phyloP scores from a whole-genome alignment of 1,140 invertebrate species.

The Leguminivora glycinivorella region DNA sequence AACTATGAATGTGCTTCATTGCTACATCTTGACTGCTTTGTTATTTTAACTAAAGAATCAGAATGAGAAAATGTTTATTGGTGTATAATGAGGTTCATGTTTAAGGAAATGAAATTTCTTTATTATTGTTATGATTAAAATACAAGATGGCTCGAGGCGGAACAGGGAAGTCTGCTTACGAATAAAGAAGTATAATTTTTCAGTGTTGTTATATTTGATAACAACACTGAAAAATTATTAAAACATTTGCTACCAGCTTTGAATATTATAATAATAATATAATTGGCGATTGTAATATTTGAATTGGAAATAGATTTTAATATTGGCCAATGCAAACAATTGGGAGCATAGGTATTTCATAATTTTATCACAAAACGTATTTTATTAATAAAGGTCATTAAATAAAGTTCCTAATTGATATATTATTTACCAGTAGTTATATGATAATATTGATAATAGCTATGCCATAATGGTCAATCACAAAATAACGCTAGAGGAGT shows the following conservation, averaged over 20 bases:
- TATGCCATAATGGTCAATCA: too few relatives aligned
- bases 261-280: too few relatives aligned
- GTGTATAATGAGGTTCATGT: conserved; percentile 18
- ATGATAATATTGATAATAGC: too few relatives aligned
- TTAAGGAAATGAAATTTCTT: not conserved
- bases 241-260: not conserved
- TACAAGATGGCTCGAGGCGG: conserved; percentile 1
- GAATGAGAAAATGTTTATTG: conserved; percentile 18
- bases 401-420: too few relatives aligned
- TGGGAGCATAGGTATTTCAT: not conserved
- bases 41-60: not conserved
- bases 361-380: not conserved
- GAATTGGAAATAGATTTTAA: not conserved
- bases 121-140: conserved; percentile 10
- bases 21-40: not conserved
- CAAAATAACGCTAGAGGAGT: not conserved
- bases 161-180: not conserved
- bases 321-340: not conserved
- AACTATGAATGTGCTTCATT: not conserved
- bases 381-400: not conserved
- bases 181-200: not conserved
- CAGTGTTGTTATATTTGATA: too few relatives aligned
- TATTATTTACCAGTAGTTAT: too few relatives aligned
- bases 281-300: not conserved
- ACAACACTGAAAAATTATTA: not conserved